Evolutionary conservation across 2,113 vertebrate species (phyloP).

Genomic region (Rallus limicola): DNA sequence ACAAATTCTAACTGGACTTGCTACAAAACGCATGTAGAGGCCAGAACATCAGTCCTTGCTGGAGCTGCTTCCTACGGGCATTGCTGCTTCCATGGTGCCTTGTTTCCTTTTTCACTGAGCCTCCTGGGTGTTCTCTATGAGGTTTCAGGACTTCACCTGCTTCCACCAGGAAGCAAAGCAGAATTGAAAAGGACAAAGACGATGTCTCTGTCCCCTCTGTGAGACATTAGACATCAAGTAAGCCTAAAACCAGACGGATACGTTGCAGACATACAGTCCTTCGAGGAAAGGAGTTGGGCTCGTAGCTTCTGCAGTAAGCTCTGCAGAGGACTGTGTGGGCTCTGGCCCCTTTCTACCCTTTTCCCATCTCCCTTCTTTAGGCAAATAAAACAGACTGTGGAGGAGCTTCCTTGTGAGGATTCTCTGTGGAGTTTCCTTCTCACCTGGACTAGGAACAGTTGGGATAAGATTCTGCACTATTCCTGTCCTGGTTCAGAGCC

Average conservation of each 20-base stretch:
- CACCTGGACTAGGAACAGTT: background rate
- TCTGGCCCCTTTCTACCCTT: background rate
- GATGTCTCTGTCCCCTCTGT: background rate
- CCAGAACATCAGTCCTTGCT: background rate
- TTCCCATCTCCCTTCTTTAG: background rate
- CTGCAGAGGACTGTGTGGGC: background rate
- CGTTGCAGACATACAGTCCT: background rate
- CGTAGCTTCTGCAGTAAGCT: background rate
- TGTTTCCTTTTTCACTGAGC: background rate
- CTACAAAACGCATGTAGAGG: background rate
- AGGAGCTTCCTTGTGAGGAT: background rate
- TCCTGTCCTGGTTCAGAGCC: background rate
- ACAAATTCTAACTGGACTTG: background rate
- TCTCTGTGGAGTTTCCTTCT: background rate
- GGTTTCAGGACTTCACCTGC: background rate
- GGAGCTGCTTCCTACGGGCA: background rate
- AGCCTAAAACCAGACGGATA: background rate
- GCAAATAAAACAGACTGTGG: background rate
- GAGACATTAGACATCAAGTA: background rate
- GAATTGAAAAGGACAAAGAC: background rate
- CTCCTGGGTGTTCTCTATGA: background rate
- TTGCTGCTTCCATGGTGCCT: background rate
- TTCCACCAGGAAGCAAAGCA: background rate
- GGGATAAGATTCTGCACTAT: background rate
- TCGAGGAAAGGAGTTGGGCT: fast-evolving